phyloP scores from a whole-genome alignment of 2,797 vertebrate genomes.

The Enteromius argenteus region DNA sequence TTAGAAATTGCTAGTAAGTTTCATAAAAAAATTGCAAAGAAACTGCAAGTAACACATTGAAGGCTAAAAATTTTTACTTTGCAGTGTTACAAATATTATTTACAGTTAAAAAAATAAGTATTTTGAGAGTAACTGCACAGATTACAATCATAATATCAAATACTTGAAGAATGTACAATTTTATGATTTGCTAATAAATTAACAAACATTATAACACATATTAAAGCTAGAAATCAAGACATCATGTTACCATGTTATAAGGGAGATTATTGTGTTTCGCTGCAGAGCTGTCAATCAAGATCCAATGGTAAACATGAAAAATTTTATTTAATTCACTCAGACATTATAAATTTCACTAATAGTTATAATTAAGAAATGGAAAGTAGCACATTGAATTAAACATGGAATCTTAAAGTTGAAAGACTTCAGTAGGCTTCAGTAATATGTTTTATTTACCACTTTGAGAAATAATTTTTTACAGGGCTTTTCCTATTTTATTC shows the following conservation, averaged over 20 bases:
- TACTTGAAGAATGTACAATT: neutral
- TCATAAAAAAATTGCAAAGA: neutral
- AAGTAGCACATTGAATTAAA: neutral
- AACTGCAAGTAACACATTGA: neutral
- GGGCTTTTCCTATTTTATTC: neutral
- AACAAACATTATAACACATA: neutral
- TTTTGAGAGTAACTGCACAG: neutral
- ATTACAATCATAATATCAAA: neutral
- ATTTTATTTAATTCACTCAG: neutral
- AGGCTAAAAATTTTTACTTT: too few relatives aligned
- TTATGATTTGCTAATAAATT: neutral
- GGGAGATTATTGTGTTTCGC: neutral
- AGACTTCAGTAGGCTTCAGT: neutral
- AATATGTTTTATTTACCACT: neutral
- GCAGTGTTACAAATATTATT: too few relatives aligned
- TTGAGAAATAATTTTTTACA: rapidly evolving
- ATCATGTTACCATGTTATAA: neutral
- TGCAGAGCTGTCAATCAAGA: neutral
- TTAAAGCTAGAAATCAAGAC: neutral
- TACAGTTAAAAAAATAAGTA: too few relatives aligned
- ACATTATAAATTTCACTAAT: neutral
- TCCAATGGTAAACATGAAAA: neutral
- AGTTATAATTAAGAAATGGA: neutral
- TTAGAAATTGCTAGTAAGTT: neutral
- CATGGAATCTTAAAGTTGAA: neutral